A percentile compares a stretch with the other conserved stretches of the same genome.
phyloP scores from a whole-genome alignment of 2,888 invertebrate species.

The Leptarthrus brevirostris region DNA sequence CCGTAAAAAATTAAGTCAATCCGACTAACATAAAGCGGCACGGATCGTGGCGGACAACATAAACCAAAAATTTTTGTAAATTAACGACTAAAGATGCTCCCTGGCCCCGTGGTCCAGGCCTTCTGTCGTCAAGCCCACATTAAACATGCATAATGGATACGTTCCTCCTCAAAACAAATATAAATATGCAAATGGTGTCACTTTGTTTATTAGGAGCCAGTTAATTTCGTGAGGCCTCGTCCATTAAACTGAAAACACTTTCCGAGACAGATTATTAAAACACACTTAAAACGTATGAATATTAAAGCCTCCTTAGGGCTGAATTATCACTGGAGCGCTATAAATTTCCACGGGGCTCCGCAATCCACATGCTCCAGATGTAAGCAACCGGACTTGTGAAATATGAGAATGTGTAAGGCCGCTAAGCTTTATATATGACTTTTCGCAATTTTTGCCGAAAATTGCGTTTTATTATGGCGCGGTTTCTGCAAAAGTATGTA shows the following conservation, averaged over 20 bases:
- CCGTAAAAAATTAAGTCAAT: background rate
- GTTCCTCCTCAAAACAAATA: slow-evolving; percentile 8
- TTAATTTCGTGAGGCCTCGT: background rate
- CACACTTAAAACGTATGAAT: background rate
- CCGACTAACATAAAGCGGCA: background rate
- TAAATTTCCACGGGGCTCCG: background rate
- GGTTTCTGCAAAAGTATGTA: background rate
- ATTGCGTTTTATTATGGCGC: background rate
- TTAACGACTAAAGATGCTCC: background rate
- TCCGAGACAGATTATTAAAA: background rate
- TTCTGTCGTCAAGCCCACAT: background rate
- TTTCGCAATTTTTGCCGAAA: no score
- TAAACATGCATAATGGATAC: background rate
- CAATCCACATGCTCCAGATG: background rate
- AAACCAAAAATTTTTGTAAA: background rate
- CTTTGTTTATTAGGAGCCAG: slow-evolving; percentile 1
- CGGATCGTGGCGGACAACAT: background rate
- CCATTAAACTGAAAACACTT: slow-evolving; percentile 1
- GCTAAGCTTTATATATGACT: background rate
- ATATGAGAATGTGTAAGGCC: background rate
- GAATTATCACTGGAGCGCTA: background rate
- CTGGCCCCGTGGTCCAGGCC: background rate
- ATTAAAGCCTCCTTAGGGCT: slow-evolving; percentile 1
- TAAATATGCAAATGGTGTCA: slow-evolving; percentile 12
- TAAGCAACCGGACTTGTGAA: background rate